A percentile compares a stretch with the other conserved stretches of the same genome.
Conservation (phyloP, 1,140 invertebrate species). For the Drosophila seguyi region DNA sequence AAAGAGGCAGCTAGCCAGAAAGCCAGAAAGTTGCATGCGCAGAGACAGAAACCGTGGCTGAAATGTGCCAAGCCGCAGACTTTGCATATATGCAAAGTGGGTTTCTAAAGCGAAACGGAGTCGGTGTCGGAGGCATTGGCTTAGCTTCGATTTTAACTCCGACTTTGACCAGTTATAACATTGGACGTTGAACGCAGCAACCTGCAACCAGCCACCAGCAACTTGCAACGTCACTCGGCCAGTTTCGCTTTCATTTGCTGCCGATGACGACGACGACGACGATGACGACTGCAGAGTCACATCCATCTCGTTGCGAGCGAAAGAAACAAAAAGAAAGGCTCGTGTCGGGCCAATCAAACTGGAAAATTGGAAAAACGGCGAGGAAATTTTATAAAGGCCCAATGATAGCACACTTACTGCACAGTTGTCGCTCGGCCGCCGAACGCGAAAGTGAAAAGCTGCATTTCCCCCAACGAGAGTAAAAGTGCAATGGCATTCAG, state of each 20-base stretch:
- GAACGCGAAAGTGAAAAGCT: constrained; percentile 72
- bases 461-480: constrained; percentile 63
- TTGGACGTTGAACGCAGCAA: constrained; percentile 51
- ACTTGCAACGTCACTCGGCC: constrained; percentile 71
- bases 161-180: constrained; percentile 81
- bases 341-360: constrained; percentile 66
- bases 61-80: constrained; percentile 58
- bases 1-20: constrained; percentile 16
- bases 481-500: constrained; percentile 60
- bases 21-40: constrained; percentile 51
- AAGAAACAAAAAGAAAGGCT: constrained; percentile 68
- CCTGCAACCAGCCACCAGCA: constrained; percentile 19
- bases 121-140: constrained; percentile 13
- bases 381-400: constrained; percentile 79
- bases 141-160: constrained; percentile 14
- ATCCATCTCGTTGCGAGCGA: constrained; percentile 43
- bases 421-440: constrained; percentile 66
- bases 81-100: constrained; percentile 70
- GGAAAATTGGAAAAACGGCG: constrained; percentile 78
- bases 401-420: constrained; percentile 56
- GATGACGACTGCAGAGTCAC: constrained; percentile 42
- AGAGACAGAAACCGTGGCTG: constrained; percentile 24
- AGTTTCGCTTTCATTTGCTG: constrained; percentile 79
- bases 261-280: constrained; percentile 43
- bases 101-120: constrained; percentile 75